A percentile compares a stretch with the other conserved stretches of the same genome.
Evolutionary conservation across 1,140 invertebrate genomes (phyloP).

Genomic region (Leptopilina boulardi): DNA sequence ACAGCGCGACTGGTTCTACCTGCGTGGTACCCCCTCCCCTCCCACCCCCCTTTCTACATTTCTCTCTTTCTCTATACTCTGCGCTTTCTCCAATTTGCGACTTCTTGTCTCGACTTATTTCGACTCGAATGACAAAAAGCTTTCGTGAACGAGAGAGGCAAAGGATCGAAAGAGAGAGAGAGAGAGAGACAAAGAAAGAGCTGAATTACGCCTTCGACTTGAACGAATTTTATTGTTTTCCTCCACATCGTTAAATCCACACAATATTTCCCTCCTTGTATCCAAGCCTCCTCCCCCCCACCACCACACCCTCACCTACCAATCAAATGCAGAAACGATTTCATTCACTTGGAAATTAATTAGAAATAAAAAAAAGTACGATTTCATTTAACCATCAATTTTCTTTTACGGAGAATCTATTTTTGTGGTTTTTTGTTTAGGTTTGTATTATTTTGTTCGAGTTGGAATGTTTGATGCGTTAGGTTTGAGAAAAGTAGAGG

Average conservation of each 20-base stretch:
- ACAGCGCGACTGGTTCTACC: conserved; percentile 50
- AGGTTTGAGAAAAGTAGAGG: too few species aligned
- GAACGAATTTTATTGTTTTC: conserved; percentile 49
- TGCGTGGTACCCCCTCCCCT: conserved; percentile 35
- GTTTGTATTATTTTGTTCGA: background rate
- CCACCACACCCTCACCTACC: background rate
- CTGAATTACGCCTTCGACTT: conserved; percentile 48
- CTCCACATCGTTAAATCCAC: conserved; percentile 47
- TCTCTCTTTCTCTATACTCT: background rate
- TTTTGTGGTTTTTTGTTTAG: background rate
- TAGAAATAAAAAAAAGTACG: conserved; percentile 26
- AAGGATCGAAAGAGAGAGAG: too few species aligned
- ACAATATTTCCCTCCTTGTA: conserved; percentile 20
- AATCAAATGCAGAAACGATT: background rate
- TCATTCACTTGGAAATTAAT: background rate
- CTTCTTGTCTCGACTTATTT: conserved; percentile 52
- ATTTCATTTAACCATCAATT: background rate
- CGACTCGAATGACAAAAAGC: conserved; percentile 53
- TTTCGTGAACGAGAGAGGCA: conserved; percentile 40
- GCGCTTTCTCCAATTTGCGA: conserved; percentile 48
- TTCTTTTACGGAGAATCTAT: background rate
- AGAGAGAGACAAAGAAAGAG: conserved; percentile 40
- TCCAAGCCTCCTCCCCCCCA: too few species aligned
- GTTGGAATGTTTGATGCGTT: too few species aligned
- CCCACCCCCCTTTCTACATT: background rate